Evolutionary conservation across 2,113 vertebrate genomes (phyloP), one percentile per base, ranked within the genome.

Genomic region (Nibea albiflora): DNA sequence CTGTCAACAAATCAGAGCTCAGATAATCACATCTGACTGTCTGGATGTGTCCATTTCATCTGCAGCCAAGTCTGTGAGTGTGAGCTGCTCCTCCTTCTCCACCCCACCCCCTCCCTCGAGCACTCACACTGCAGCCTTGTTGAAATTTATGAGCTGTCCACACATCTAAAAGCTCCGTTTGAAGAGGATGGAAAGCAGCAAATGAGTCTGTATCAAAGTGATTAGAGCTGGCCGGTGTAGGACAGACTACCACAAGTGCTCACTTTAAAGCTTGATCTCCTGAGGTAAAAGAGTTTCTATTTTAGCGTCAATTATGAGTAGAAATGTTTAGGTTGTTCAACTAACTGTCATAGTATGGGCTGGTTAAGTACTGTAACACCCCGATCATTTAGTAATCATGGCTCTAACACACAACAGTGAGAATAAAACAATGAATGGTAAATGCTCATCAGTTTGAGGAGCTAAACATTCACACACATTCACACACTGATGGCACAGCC

Each of bases 101-200:
- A 39, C 35, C 35, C 8, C 35, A 39, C 35, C 35, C 35, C 35
- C 35, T 49, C 53, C 65, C 49, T 49, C 4, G 19, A 76, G 66
- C 42, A 24, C 66, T 31, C 50, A 60, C 50, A 47, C 58, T 14
- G 58, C 39, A 44, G 50, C 57, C 17, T 26, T 26, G 42, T 24
- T 54, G 31, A 49, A 20, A 54, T 76, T 52, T 66, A 58, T 50
- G 46, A 64, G 72, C 52, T 60, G 60, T 35, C 50, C 15, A 50
- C 64, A 64, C n/a, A 42, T 61, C 24, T 54, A 67, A 66, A 65
- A 69, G 47, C 20, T 35, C 42, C 8, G 54, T 58, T 64, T 58
- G 31, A 67, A 39, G 75, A 14, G n/a, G 31, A 54, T 2, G 4
- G 8, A 60, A 24, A 63, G 67, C 22, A 35, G 57, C 20, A 49